Evolutionary conservation across 2,888 invertebrate genomes (phyloP), one percentile per base, ranked within the genome.

Genomic region (Agrotis clavis): DNA sequence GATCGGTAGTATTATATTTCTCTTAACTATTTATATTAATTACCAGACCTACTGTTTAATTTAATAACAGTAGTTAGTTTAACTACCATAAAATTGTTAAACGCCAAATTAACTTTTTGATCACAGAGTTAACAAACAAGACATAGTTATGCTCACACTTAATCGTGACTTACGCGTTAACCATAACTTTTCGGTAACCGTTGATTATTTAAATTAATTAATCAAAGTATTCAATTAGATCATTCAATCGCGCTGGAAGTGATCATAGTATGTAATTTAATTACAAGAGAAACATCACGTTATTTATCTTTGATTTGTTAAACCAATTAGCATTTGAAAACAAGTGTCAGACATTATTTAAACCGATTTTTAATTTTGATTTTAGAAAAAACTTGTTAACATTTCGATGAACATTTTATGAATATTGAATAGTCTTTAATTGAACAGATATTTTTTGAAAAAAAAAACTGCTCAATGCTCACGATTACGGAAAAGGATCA

Each of bases 401-500:
- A 57, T 73, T 64, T 67, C 41, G 63, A 62, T 9, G 59, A 66
- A 53, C 47, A 53, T 56, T 35, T 72, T 73, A 47, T 77, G 35
- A 74, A 69, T 77, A 83, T 67, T 87, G 78, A 88, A 88, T 87
- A 86, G 82, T 63, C 62, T 76, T 67, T 88, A 87, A 90, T 91
- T 90, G 86, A 88, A 82, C 81, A 41, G 69, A 81, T 77, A 82
- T 78, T 84, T 88, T 85, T 75, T 82, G 81, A 71, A 85, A 85
- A 87, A 86, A 87, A 81, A 76, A 56, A 86, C 69, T 66, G 83
- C 87, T 83, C 85, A 81, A 82, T 81, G 81, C 85, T 88, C 94
- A 94, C 92, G 95, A 95, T 86, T 88, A 83, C 94, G 95, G 94
- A 95, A 93, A 90, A 91, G 90, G 88, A 88, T 88, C 84, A 71